Base-by-base conservation (phyloP, 1,140 invertebrate species). In the Drosophila mojavensis region DNA sequence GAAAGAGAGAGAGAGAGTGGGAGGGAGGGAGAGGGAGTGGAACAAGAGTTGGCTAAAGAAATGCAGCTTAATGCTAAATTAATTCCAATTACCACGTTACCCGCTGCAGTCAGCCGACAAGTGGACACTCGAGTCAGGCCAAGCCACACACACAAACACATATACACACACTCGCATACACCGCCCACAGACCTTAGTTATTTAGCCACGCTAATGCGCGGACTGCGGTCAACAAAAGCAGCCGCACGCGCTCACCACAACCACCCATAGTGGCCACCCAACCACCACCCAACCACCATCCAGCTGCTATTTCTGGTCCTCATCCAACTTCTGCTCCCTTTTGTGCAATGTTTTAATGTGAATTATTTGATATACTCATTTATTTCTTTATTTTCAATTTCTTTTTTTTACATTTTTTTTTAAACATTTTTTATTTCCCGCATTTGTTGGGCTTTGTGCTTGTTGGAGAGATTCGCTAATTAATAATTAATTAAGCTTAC, bases 61-160 rank as follows among this genome's bases (percentile, higher is more conserved):
- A 89, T 88, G 80, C 80, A 78, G 84, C 84, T 89, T 88, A 89
- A 88, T 88, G 84, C 84, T 88, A 82, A 89, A 88, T 88, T 89
- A 88, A 88, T 88, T 88, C 84, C 84, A 88, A 88, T 88, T 88
- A 88, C 84, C 84, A 78, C 81, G 62, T 65, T 64, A 61, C 50
- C 39, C 54, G 20, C 53, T 26, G 54, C 58, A n/a, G 62, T 17
- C 75, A 17, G 39, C 51, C 39, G 39, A 41, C 60, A 45, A 68
- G 51, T 36, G 61, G 55, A 79, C 81, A 78, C 81, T 81, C 65
- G 43, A 69, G 71, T 26, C 45, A 50, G 36, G 39, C 54, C 76
- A 60, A 36, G 33, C 51, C 24, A 26, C 69, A 73, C 15, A 17
- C 17, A 33, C 30, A 13, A n/a, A 30, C 51, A 17, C 28, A 15